phyloP scores from a whole-genome alignment of 2,797 vertebrate genomes.

The Sphenopsis melanotis region DNA sequence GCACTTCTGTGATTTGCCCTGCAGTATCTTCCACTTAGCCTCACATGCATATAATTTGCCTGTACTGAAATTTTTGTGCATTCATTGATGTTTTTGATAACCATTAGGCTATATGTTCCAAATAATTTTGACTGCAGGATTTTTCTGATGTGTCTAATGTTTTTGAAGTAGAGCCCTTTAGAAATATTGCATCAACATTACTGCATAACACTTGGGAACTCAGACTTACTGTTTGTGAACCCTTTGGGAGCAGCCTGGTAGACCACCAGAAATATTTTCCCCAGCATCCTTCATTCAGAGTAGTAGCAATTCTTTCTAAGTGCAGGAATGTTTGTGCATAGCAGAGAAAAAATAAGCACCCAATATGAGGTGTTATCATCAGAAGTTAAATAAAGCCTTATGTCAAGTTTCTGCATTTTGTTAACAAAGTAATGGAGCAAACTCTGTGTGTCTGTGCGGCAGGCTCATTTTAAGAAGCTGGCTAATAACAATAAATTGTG shows the following conservation, averaged over 20 bases:
- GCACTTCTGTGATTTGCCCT: background rate
- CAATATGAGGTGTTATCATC: background rate
- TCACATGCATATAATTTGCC: background rate
- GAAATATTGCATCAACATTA: background rate
- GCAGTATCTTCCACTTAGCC: background rate
- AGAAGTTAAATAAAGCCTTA: background rate
- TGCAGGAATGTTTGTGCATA: background rate
- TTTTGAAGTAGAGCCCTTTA: background rate
- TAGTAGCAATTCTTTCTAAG: background rate
- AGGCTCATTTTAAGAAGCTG: background rate
- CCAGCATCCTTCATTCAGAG: background rate
- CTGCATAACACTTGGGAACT: background rate
- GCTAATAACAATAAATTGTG: background rate
- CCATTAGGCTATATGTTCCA: fast-evolving
- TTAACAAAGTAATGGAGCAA: background rate
- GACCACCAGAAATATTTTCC: background rate
- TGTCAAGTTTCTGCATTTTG: background rate
- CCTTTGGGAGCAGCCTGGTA: background rate
- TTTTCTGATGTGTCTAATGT: background rate
- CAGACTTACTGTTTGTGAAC: fast-evolving
- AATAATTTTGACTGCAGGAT: background rate
- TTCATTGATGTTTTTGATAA: background rate
- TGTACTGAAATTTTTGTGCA: background rate
- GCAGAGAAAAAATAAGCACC: background rate
- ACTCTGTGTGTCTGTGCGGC: background rate